Evolutionary conservation across 2,797 vertebrate species (phyloP), one percentile per base, ranked within the genome.

Genomic region (Sebastolobus alascanus): DNA sequence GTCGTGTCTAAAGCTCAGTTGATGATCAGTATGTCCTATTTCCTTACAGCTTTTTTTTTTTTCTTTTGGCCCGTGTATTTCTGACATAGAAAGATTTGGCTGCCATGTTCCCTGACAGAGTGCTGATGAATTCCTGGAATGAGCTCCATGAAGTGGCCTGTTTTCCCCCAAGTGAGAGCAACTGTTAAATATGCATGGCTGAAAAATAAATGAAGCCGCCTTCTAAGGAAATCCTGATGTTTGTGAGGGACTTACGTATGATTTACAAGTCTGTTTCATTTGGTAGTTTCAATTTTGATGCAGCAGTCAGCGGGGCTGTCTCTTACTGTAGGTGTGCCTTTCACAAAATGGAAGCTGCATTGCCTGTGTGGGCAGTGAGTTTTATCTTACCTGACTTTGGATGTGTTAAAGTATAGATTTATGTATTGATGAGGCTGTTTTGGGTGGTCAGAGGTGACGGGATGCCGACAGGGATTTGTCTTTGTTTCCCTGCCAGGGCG

Each of bases 41-140:
- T 84, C 65, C 58, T 82, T 77, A 16, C 61, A 73, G 74, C 73
- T 71, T 83, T 73, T 66, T 78, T 50, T 71, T 61, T 40, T 52
- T 4, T 2, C 59, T 72, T 68, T 68, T 31, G 73, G 64, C 70
- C 66, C 6, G 20, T 84, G 83, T 80, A 59, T 89, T 87, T 82
- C 75, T 91, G 88, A 93, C 89, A 88, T 72, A 87, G 83, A 93
- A 90, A 90, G 89, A 90, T 91, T 91, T 92, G 88, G 89, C 92
- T 89, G 89, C 89, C 84, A 77, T 78, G 77, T 86, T 86, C 76
- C 74, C 75, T 88, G 92, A 93, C 90, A 91, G 87, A 87, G 88
- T 68, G 87, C 85, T 90, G 93, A 94, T 92, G 89, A 93, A 92
- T 93, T 93, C 89, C 84, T 92, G 91, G 89, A 94, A 90, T 87